Evolutionary conservation across 2,113 vertebrate species (phyloP).

Genomic region (Leptocoma aspasia): DNA sequence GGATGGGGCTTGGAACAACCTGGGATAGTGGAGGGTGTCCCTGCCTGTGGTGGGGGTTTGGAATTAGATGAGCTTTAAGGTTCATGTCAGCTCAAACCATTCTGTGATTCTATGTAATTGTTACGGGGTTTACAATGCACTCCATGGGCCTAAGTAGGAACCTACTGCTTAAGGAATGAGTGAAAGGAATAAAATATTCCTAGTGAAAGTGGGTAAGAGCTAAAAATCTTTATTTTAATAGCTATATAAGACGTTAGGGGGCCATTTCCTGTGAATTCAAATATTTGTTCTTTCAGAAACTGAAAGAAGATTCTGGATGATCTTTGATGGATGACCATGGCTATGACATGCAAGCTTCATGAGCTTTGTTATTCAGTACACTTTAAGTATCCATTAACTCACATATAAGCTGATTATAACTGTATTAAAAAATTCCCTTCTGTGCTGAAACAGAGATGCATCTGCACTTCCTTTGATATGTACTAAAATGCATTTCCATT

Average conservation of each 20-base stretch:
- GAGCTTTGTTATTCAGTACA: background rate
- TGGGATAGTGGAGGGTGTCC: background rate
- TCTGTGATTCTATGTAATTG: background rate
- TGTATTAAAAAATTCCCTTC: background rate
- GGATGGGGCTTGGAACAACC: no score
- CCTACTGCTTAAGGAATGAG: background rate
- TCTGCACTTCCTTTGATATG: background rate
- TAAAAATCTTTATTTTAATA: background rate
- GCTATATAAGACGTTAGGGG: background rate
- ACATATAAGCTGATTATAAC: background rate
- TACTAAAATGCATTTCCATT: background rate
- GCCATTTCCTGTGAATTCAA: background rate
- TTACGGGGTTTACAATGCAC: fast-evolving
- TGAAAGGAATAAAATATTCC: background rate
- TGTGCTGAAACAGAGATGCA: background rate
- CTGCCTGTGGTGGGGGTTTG: background rate
- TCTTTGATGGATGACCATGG: background rate
- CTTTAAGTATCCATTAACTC: background rate
- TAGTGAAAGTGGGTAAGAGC: background rate
- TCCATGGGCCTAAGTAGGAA: background rate
- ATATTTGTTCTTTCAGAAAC: background rate
- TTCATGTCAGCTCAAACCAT: background rate
- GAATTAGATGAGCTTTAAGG: background rate
- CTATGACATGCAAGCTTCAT: background rate
- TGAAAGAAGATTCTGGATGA: background rate